phyloP scores from a whole-genome alignment of 2,888 invertebrate genomes.

The Gasteruption jaculator region DNA sequence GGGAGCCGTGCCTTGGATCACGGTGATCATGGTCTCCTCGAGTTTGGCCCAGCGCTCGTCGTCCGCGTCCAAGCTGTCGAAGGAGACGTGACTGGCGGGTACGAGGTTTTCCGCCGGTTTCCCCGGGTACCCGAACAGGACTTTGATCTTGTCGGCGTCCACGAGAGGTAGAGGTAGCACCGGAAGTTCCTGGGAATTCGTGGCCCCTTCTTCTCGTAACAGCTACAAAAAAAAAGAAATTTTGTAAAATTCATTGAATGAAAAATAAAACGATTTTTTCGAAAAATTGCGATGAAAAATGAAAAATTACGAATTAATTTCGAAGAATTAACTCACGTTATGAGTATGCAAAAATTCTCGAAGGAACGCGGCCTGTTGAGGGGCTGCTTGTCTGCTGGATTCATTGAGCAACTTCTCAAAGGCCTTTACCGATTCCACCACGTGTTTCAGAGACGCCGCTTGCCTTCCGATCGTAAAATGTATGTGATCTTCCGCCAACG shows the following conservation, averaged over 20 bases:
- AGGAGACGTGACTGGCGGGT: conserved; percentile 39
- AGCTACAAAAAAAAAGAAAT: conserved; percentile 28
- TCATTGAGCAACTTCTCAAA: conserved; percentile 74
- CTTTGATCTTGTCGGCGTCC: conserved; percentile 64
- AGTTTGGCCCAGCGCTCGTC: conserved; percentile 65
- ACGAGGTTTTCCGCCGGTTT: conserved; percentile 54
- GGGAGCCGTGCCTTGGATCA: conserved; percentile 64
- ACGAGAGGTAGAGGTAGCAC: conserved; percentile 73
- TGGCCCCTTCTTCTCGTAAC: conserved; percentile 37
- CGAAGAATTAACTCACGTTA: conserved; percentile 59
- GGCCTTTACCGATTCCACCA: conserved; percentile 67
- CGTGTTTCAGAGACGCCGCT: conserved; percentile 74
- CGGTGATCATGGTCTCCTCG: conserved; percentile 73
- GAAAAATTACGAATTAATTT: conserved; percentile 5
- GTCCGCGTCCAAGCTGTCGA: conserved; percentile 48
- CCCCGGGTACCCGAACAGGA: conserved; percentile 63
- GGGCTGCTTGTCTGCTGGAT: conserved; percentile 65
- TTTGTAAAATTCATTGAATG: conserved; percentile 12
- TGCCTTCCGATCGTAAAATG: conserved; percentile 90
- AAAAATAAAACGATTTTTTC: not conserved
- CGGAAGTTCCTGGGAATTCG: conserved; percentile 53
- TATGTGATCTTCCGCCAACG: conserved; percentile 91
- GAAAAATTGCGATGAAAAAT: conserved; percentile 3
- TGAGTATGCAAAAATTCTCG: conserved; percentile 83
- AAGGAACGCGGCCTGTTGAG: conserved; percentile 76